Percentiles rank a stretch among this genome's conserved stretches.
Evolutionary conservation across 2,888 invertebrate genomes (phyloP).

Genomic region (Clanis bilineata): DNA sequence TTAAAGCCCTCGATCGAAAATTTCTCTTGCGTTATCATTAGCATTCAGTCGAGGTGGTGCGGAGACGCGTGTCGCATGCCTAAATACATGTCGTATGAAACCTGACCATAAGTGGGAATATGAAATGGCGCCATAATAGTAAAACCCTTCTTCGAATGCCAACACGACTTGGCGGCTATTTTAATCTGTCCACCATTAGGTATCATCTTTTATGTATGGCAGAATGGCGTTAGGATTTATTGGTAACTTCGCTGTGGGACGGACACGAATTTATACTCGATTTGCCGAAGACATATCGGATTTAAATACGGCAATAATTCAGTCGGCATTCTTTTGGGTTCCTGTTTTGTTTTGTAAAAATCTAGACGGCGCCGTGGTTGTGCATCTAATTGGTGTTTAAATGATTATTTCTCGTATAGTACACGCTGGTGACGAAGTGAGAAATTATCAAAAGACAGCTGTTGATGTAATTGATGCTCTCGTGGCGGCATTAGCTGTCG

Average conservation of each 20-base stretch:
- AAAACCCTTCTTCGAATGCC: constrained; percentile 39
- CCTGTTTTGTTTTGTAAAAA: background rate
- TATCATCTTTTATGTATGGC: background rate
- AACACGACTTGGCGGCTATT: constrained; percentile 30
- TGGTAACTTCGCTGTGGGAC: background rate
- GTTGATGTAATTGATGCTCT: constrained; percentile 39
- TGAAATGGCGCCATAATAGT: constrained; percentile 49
- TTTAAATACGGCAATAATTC: background rate
- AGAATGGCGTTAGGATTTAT: constrained; percentile 2
- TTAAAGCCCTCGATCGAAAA: constrained; percentile 29
- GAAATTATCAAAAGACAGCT: constrained; percentile 39
- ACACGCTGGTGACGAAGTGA: constrained; percentile 41
- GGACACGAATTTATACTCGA: background rate
- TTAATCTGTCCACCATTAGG: constrained; percentile 15
- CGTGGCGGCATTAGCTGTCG: constrained; percentile 22
- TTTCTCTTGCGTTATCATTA: constrained; percentile 43
- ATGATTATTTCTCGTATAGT: constrained; percentile 34
- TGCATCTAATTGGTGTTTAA: background rate
- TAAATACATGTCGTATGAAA: constrained; percentile 46
- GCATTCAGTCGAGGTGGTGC: constrained; percentile 44
- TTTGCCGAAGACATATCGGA: background rate
- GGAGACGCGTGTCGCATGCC: constrained; percentile 42
- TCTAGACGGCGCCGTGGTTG: background rate
- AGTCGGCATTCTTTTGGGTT: background rate
- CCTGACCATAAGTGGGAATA: constrained; percentile 43